Evolutionary conservation across 2,797 vertebrate species (phyloP), one percentile per base, ranked within the genome.

Genomic region (Poecilia picta): DNA sequence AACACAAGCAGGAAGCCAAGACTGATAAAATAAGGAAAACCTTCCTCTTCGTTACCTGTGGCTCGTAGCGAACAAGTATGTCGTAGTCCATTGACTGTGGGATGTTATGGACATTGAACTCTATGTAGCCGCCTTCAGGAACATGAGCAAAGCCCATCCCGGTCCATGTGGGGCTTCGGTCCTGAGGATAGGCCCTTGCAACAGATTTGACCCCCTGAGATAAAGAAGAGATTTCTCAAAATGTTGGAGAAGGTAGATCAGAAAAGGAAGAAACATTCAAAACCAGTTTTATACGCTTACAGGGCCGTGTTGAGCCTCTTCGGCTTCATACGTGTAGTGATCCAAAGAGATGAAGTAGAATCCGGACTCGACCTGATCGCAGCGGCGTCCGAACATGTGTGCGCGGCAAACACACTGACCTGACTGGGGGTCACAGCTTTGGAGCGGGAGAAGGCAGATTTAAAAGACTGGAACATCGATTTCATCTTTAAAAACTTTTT

Each of bases 51-150:
- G 71, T 89, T 71, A 99, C 98, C 98, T 99, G 98, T 0, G 98
- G 98, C 87, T 99, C 98, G 0, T 99, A 99, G 88, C 98, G 98
- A 86, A 99, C 94, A 4, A 99, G 89, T 41, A 99, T 88, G 72
- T 98, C 97, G 0, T 99, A 99, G 75, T 98, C 97, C 98, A 99
- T 99, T 84, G 98, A 97, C 83, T 96, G 96, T 0, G 98, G 98
- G 78, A 99, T 93, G 85, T 98, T 96, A 89, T 97, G 80, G 2
- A 99, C 91, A 88, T 90, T 93, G 94, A 99, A 99, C 84, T 97
- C 96, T 75, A 99, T 85, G 85, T 96, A 96, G 0, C 95, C 96
- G 47, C 97, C 97, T 93, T 99, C 97, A 0, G 98, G 97, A 31
- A 99, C 97, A 11, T 95, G 96, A 16, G 95, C 97, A 7, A 99